Evolutionary conservation across 53 echinoderm and acorn worm species (phyloP), one percentile per base, ranked within the genome.

Genomic region (Pentamera pediparva): DNA sequence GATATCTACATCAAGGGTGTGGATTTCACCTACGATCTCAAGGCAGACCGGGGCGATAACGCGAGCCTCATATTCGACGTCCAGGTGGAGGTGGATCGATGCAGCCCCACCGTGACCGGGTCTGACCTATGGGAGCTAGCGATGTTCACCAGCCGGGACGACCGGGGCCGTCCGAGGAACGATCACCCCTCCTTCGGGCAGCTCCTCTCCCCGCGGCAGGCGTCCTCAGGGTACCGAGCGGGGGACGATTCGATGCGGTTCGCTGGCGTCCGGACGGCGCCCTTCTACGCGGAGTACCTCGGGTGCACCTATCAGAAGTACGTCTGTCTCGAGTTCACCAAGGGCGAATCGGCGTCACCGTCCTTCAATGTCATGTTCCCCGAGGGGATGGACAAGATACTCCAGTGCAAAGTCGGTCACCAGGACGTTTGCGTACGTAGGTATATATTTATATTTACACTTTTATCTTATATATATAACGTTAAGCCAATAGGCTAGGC

Each of bases 381-480:
- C 1, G 20, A 30, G 2, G 54, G n/a, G 37, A 67, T 22, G 24
- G 12, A 50, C 4, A 27, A 37, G 2, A 34, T 72, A n/a, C n/a
- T 50, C 19, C 52, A 18, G 27, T 72, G 73, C 53, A 27, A 54
- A 34, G 58, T n/a, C n/a, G n/a, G n/a, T n/a, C n/a, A n/a, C n/a
- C 25, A 67, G 27, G 67, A 67, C 40, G 45, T 30, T 67, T 67
- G 67, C 67, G 67, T n/a, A n/a, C n/a, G n/a, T n/a, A n/a, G n/a
- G n/a, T n/a, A n/a, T n/a, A n/a, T n/a, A n/a, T n/a, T n/a, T n/a
- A n/a, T n/a, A n/a, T n/a, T n/a, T n/a, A n/a, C n/a, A n/a, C n/a
- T n/a, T n/a, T n/a, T n/a, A n/a, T n/a, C n/a, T n/a, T n/a, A n/a
- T n/a, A n/a, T n/a, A n/a, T n/a, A n/a, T n/a, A n/a, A n/a, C n/a